Evolutionary conservation across 1,140 invertebrate genomes (phyloP), one percentile per base, ranked within the genome.

Genomic region (Leptinotarsa defecta): DNA sequence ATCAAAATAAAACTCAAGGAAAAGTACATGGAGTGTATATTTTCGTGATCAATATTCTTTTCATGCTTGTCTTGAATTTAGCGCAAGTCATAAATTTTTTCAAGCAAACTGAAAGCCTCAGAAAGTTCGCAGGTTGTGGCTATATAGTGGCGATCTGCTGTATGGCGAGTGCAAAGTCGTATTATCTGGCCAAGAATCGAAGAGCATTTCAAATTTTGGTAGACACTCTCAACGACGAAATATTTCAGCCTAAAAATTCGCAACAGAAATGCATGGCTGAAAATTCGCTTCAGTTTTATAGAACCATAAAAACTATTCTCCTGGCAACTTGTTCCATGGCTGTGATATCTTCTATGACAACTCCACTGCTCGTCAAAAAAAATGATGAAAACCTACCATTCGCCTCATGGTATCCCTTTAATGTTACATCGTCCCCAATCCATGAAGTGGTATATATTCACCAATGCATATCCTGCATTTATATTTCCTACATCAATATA

Each of bases 391-490:
- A 43, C 22, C 17, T 57, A n/a, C 63, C 63, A 15, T 68, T 43
- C 34, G 34, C n/a, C 11, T 57, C 48, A 48, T 48, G 70, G 70
- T 71, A 71, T 71, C 70, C 70, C n/a, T 71, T 71, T 11, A 19
- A 71, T 19, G 17, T 71, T 13, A 61, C 20, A 13, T 27, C 68
- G 1, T 24, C 48, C 3, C 49, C 61, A 71, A 6, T 61, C 6
- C 68, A 68, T 68, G 48, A 68, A 48, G 13, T 74, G 22, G 73
- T 61, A 20, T 74, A 74, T 43, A 52, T 68, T 11, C 73, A 74
- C 43, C 73, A 74, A 49, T 24, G 20, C 20, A 11, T 68, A 15
- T 67, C 34, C 15, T 27, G 49, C 5, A 13, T 27, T 22, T 74
- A 74, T 43, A 49, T 64, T 13, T 48, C 73, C 13, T 20, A 22